Conservation (phyloP, 2,113 vertebrate genomes). For the Saguinus midas region DNA sequence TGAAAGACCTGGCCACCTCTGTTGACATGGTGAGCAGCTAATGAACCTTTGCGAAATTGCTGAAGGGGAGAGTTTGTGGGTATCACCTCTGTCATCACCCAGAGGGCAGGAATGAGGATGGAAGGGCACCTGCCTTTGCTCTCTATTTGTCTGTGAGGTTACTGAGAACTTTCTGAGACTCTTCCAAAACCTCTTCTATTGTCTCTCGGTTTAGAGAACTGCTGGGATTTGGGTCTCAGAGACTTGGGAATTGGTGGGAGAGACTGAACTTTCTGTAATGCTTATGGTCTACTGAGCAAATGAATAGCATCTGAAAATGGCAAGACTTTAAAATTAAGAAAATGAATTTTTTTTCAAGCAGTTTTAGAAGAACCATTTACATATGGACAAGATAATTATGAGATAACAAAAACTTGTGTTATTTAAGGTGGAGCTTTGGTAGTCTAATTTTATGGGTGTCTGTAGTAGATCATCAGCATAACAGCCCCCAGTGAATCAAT, state of each 20-base stretch:
- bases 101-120: background rate
- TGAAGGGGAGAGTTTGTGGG: background rate
- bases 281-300: background rate
- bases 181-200: background rate
- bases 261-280: background rate
- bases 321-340: slow-evolving; percentile 27
- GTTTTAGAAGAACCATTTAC: slow-evolving; percentile 31
- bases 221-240: background rate
- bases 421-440: slow-evolving; percentile 12
- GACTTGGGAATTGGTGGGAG: background rate
- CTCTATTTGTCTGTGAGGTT: background rate
- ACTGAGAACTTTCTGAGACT: background rate
- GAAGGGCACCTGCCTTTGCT: background rate
- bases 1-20: background rate
- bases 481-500: background rate
- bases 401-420: slow-evolving; percentile 22
- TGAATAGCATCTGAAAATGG: background rate
- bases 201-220: background rate
- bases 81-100: background rate
- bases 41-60: background rate
- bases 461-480: background rate
- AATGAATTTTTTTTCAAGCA: slow-evolving; percentile 52
- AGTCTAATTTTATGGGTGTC: slow-evolving; percentile 17
- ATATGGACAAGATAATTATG: slow-evolving; percentile 32
- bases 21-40: background rate